Conservation (phyloP, 2,113 vertebrate genomes). For the Marmota flaviventris region DNA sequence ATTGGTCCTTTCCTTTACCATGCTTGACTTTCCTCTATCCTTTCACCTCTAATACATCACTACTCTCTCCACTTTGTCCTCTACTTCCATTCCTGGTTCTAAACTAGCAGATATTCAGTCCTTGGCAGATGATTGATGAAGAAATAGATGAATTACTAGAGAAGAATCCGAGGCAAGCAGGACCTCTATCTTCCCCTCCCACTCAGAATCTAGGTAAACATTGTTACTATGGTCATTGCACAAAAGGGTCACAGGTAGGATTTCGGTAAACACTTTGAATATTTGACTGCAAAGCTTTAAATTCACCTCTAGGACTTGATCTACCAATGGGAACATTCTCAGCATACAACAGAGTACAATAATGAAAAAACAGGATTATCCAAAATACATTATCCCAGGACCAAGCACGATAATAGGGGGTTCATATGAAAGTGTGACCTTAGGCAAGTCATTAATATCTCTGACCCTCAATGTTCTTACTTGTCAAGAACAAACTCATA, state of each 20-base stretch:
- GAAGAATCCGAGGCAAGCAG: neutral
- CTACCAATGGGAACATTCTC: neutral
- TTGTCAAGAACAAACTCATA: neutral
- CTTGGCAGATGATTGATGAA: neutral
- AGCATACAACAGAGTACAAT: neutral
- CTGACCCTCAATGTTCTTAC: neutral
- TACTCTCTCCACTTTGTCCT: neutral
- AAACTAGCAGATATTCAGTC: neutral
- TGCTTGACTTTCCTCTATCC: neutral
- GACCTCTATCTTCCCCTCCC: neutral
- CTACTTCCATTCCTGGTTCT: neutral
- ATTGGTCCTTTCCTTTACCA: neutral
- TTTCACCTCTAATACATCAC: neutral
- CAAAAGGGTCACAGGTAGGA: neutral
- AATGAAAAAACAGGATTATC: conserved; percentile 14
- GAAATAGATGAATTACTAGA: neutral
- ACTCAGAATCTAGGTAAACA: neutral
- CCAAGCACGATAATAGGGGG: neutral
- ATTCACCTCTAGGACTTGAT: neutral
- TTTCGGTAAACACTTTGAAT: neutral
- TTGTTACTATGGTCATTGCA: neutral
- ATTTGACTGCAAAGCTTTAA: conserved; percentile 3
- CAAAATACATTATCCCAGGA: neutral
- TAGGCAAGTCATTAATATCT: neutral
- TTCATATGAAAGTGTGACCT: neutral